Percentiles rank a stretch among this genome's conserved stretches.
Conservation (phyloP, 2,113 vertebrate genomes). For the Engystomops pustulosus region DNA sequence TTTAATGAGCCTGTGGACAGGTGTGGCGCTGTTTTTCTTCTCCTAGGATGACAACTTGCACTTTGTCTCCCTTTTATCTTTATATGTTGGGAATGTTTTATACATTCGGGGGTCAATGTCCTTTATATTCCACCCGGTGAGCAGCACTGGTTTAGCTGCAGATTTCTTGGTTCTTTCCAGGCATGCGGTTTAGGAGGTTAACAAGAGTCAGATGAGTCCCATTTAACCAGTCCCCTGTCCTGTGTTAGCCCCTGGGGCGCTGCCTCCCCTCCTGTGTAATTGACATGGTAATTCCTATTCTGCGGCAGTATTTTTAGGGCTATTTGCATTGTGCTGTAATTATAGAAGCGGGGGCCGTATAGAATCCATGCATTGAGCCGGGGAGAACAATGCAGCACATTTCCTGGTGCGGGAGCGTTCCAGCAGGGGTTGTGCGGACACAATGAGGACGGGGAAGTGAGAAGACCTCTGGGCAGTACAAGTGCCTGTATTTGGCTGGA, state of each 20-base stretch:
- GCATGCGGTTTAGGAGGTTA: background rate
- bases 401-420: constrained; percentile 13
- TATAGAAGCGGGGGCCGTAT: background rate
- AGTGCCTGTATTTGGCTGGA: background rate
- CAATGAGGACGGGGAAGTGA: constrained; percentile 33
- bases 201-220: background rate
- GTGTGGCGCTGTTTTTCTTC: too few species aligned
- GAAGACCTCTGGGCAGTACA: background rate
- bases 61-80: too few species aligned
- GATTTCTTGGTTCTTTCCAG: background rate
- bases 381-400: background rate
- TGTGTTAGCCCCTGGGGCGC: constrained; percentile 5
- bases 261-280: background rate
- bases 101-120: background rate
- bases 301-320: background rate
- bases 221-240: background rate
- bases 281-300: constrained; percentile 1
- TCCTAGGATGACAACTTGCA: too few species aligned
- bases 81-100: background rate
- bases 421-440: constrained; percentile 19
- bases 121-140: background rate
- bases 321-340: constrained; percentile 30
- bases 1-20: background rate
- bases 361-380: background rate
- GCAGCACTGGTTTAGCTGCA: background rate